Evolutionary conservation across 2,888 invertebrate genomes (phyloP), one percentile per base, ranked within the genome.

Genomic region (Anthrax anthrax): DNA sequence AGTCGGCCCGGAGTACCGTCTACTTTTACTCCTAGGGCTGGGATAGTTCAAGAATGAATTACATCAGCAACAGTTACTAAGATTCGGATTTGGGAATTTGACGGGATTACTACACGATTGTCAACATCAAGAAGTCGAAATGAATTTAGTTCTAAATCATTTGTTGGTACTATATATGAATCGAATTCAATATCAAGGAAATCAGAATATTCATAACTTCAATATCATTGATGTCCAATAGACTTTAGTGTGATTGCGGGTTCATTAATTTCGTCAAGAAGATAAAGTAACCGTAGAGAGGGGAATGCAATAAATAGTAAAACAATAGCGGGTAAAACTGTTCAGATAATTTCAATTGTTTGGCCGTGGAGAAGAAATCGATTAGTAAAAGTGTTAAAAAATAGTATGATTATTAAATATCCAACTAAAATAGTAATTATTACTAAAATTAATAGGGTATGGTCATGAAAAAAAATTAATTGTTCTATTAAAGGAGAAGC

Each of bases 221-320:
- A 78, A 50, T 76, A 77, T 73, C 77, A 79, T 73, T 78, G 78
- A 60, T 77, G 77, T 0, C 77, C 78, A 64, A 78, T 75, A 27
- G 72, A 64, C 69, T 80, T 79, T 64, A 80, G 57, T 0, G 77
- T 73, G 58, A 78, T 64, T 53, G 70, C 57, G 1, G 75, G 75
- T 39, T 71, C 71, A 64, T 74, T 75, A 58, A 75, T 60, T 75
- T 80, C 77, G 64, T 78, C 78, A 57, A 75, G 58, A 63, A 78
- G 55, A 56, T 80, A 79, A 57, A 80, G 57, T 58, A 79, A 56
- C 29, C 73, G 75, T 56, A 78, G 54, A 0, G 77, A 79, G 1
- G 79, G 78, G 32, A 78, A 53, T 0, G 74, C 76, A 70, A 78
- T 75, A 69, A 76, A 74, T 68, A 78, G 67, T 71, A 78, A 65